Evolutionary conservation across 1,140 invertebrate species (phyloP).

Genomic region (Contarinia nasturtii): DNA sequence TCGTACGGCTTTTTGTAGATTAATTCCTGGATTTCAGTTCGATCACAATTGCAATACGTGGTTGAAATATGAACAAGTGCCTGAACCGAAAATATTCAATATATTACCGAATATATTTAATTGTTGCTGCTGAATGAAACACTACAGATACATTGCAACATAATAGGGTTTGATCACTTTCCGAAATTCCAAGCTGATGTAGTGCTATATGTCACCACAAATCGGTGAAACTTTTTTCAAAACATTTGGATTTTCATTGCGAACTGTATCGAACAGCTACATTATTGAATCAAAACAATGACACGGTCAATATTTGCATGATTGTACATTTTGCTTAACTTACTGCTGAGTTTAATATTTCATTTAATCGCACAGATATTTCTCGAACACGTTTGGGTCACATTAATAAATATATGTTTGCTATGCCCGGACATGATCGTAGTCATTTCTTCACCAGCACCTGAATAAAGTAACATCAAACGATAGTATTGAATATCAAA

Average conservation of each 20-base stretch:
- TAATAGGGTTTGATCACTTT: slow-evolving; percentile 46
- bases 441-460: slow-evolving; percentile 74
- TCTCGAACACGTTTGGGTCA: slow-evolving; percentile 60
- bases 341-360: slow-evolving; percentile 51
- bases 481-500: not conserved
- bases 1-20: slow-evolving; percentile 52
- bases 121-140: slow-evolving; percentile 95
- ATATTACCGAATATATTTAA: slow-evolving; percentile 77
- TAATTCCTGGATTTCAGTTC: slow-evolving; percentile 49
- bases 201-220: slow-evolving; percentile 79
- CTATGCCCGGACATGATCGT: slow-evolving; percentile 64
- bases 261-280: slow-evolving; percentile 65
- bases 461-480: slow-evolving; percentile 20
- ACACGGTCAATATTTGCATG: too few relatives aligned
- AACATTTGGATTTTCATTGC: slow-evolving; percentile 52
- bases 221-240: slow-evolving; percentile 65
- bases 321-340: slow-evolving; percentile 13
- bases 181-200: slow-evolving; percentile 69
- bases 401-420: slow-evolving; percentile 61
- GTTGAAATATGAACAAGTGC: slow-evolving; percentile 72
- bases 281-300: slow-evolving; percentile 8
- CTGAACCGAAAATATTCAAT: slow-evolving; percentile 27
- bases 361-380: slow-evolving; percentile 45
- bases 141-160: slow-evolving; percentile 66
- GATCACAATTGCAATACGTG: slow-evolving; percentile 77